Conservation (phyloP, 2,797 vertebrate genomes). For the Vespertilio murinus region DNA sequence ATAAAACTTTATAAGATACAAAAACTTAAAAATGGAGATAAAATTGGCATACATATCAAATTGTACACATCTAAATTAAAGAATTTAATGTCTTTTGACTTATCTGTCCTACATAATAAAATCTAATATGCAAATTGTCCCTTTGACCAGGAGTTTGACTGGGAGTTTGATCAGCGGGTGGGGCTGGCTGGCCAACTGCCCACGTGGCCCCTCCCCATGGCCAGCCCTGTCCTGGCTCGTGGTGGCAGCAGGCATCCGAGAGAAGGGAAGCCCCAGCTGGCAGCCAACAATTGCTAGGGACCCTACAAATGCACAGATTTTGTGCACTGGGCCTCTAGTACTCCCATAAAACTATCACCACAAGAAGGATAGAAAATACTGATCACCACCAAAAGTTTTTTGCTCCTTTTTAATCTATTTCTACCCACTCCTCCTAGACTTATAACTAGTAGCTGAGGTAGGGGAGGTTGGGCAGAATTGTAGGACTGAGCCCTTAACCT, state of each 20-base stretch:
- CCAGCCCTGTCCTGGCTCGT: no score
- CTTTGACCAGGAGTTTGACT: no score
- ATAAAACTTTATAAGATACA: neutral
- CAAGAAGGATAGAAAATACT: neutral
- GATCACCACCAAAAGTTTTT: neutral
- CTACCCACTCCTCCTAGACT: neutral
- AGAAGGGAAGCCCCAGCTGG: no score
- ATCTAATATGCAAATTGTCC: no score
- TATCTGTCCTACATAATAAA: neutral
- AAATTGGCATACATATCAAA: neutral
- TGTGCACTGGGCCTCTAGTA: neutral
- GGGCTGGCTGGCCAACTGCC: no score
- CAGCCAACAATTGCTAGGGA: no score
- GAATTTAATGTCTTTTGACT: neutral
- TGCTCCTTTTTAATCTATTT: neutral
- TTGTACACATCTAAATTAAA: neutral
- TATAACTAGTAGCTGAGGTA: neutral
- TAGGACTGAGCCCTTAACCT: neutral
- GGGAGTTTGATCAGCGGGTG: no score
- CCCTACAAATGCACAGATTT: no score
- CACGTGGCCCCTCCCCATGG: accelerated
- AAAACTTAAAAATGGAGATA: neutral
- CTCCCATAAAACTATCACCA: neutral
- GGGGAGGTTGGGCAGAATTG: neutral
- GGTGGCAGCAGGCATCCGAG: accelerated